Evolutionary conservation across 2,888 invertebrate species (phyloP).

Genomic region (Noctua janthina): DNA sequence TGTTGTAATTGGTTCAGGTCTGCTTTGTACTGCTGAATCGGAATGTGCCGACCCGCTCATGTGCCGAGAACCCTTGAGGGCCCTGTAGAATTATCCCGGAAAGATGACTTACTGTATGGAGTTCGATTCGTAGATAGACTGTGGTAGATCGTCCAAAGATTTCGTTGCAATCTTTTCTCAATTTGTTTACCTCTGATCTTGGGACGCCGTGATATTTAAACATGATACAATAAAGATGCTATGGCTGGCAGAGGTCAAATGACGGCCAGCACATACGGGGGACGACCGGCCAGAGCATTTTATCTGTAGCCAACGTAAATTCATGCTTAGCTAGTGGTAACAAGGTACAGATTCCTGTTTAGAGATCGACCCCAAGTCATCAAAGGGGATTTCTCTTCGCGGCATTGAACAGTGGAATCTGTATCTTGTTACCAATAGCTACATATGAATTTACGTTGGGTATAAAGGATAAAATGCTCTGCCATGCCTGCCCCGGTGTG

Average conservation of each 20-base stretch:
- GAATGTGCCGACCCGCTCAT: no score
- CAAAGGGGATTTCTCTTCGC: no score
- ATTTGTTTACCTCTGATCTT: background rate
- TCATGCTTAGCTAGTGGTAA: background rate
- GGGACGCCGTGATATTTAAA: background rate
- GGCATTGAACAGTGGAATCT: no score
- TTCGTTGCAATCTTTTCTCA: background rate
- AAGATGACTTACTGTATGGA: background rate
- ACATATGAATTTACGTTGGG: background rate
- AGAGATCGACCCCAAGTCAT: background rate
- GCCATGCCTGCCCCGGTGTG: background rate
- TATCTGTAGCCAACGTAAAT: background rate
- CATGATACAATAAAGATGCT: background rate
- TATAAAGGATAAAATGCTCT: background rate
- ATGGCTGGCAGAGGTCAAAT: background rate
- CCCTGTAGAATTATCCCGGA: background rate
- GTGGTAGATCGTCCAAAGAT: conserved; percentile 12
- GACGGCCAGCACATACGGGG: background rate
- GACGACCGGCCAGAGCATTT: background rate
- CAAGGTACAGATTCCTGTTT: background rate
- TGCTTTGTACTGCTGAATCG: no score
- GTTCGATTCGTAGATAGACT: conserved; percentile 1
- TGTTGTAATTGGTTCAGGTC: no score
- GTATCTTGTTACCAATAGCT: background rate
- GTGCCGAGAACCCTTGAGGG: no score